A percentile compares a stretch with the other conserved stretches of the same genome.
These are phyloP conservation scores for Andrena fulva DNA, from an alignment of 2,888 invertebrate species.

Conservation along the genomic window DNA sequence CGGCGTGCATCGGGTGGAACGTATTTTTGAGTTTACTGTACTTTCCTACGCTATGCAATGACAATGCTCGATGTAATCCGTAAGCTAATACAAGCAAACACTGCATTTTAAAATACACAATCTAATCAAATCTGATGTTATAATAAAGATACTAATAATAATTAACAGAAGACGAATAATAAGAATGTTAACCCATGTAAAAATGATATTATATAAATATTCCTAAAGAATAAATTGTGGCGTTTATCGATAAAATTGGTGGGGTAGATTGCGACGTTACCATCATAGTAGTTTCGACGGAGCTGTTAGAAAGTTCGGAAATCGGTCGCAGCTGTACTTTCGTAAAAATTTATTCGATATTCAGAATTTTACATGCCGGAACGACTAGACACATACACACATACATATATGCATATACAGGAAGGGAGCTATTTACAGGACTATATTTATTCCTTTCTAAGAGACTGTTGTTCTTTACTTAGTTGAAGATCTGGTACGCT, in stretches of 20 bases:
- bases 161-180: constrained; percentile 41
- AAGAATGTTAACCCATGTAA: constrained; percentile 71
- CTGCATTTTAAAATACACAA: constrained; percentile 53
- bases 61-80: constrained; percentile 72
- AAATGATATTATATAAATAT: constrained; percentile 78
- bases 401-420: constrained; percentile 21
- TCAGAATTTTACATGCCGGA: constrained; percentile 26
- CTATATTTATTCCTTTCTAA: constrained; percentile 22
- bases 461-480: constrained; percentile 88
- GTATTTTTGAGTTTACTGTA: too few species aligned
- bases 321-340: neutral
- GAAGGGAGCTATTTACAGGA: constrained; percentile 16
- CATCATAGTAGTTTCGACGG: constrained; percentile 11
- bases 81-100: constrained; percentile 64
- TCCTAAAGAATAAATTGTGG: constrained; percentile 79
- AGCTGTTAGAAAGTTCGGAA: neutral
- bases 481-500: constrained; percentile 96
- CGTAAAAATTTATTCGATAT: constrained; percentile 27
- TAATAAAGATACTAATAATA: constrained; percentile 74
- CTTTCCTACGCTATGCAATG: constrained; percentile 72
- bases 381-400: constrained; percentile 16
- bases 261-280: constrained; percentile 7
- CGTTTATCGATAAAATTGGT: constrained; percentile 74
- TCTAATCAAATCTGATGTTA: constrained; percentile 72
- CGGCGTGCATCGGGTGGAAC: too few species aligned